A percentile compares a stretch with the other conserved stretches of the same genome.
Evolutionary conservation across 1,140 invertebrate species (phyloP).

Genomic region (Megalopta genalis): DNA sequence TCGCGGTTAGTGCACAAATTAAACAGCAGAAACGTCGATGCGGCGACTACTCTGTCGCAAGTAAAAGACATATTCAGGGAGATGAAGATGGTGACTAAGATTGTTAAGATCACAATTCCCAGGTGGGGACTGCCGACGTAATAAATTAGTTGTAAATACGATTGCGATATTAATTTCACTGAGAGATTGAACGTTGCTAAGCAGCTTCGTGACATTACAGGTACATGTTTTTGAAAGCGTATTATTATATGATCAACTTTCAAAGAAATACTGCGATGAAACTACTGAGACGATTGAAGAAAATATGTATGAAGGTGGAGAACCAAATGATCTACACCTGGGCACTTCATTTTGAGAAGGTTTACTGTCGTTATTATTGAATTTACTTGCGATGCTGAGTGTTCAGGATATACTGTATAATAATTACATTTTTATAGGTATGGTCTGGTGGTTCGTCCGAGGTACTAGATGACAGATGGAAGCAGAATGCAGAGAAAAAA

Average conservation of each 20-base stretch:
- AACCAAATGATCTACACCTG: conserved; percentile 69
- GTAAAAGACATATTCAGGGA: conserved; percentile 67
- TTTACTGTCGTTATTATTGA: conserved; percentile 35
- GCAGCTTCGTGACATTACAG: conserved; percentile 45
- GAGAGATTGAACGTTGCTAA: background rate
- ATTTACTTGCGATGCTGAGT: background rate
- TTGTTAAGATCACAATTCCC: conserved; percentile 65
- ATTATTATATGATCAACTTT: conserved; percentile 69
- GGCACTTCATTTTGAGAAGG: conserved; percentile 73
- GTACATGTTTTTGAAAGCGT: conserved; percentile 72
- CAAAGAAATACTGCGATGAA: conserved; percentile 59
- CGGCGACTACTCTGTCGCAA: conserved; percentile 49
- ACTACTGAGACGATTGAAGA: conserved; percentile 63
- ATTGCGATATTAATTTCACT: no score
- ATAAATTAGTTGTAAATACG: background rate
- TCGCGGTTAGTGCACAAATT: conserved; percentile 67
- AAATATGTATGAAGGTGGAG: conserved; percentile 57
- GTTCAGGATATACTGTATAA: background rate
- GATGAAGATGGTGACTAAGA: conserved; percentile 62
- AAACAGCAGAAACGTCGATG: conserved; percentile 63
- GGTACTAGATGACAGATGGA: conserved; percentile 68
- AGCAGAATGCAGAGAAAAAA: conserved; percentile 47
- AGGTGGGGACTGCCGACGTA: conserved; percentile 60
- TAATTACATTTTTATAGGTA: conserved; percentile 52
- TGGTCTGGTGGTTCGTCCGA: conserved; percentile 67